Evolutionary conservation across 2,797 vertebrate species (phyloP).

Genomic region (Anguilla anguilla): DNA sequence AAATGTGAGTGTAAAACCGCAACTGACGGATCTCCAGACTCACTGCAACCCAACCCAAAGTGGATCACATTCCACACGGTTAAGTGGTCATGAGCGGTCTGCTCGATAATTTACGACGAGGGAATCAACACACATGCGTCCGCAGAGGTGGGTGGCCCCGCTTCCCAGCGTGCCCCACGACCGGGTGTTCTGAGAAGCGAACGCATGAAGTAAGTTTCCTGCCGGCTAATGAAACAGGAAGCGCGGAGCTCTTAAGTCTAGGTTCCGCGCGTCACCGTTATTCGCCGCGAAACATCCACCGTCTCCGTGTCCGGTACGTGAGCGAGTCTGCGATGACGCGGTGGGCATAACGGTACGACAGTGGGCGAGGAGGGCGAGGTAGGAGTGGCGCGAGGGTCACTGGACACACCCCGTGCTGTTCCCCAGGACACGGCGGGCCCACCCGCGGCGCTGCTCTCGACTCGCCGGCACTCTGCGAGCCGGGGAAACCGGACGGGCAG

Average conservation of each 20-base stretch:
- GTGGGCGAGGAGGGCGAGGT: not conserved
- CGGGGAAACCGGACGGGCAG: not conserved
- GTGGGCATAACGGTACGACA: not conserved
- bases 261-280: not conserved
- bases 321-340: not conserved
- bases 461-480: not conserved
- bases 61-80: not conserved
- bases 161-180: not conserved
- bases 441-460: not conserved
- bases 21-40: too few species aligned
- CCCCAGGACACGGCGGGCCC: too few species aligned
- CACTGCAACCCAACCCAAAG: too few species aligned
- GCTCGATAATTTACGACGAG: not conserved
- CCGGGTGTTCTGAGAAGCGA: not conserved
- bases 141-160: not conserved
- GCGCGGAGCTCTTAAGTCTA: not conserved
- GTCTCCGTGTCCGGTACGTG: not conserved
- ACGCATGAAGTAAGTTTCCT: not conserved
- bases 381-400: not conserved
- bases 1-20: too few species aligned
- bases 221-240: not conserved
- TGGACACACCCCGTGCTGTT: not conserved
- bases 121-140: not conserved
- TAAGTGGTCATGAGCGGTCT: not conserved
- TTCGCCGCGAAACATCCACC: not conserved